Percentiles rank a stretch among this genome's conserved stretches.
phyloP scores from a whole-genome alignment of 1,140 invertebrate species.

The Sipha flava region DNA sequence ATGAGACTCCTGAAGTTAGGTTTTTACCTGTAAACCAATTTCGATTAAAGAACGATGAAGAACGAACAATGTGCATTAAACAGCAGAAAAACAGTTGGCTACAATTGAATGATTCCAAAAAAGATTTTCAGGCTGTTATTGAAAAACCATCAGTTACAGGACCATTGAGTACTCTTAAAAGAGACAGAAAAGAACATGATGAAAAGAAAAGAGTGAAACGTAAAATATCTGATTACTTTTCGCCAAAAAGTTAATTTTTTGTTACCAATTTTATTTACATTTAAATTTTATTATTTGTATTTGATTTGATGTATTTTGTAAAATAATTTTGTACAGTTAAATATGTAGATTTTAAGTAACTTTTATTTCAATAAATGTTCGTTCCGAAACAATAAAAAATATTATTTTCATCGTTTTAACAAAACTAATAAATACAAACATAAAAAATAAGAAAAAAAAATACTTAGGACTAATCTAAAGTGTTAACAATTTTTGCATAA shows the following conservation, averaged over 20 bases:
- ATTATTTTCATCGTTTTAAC: no score
- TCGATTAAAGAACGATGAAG: constrained; percentile 12
- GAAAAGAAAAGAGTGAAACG: constrained; percentile 1
- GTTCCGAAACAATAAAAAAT: background rate
- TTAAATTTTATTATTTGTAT: background rate
- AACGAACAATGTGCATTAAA: constrained; percentile 24
- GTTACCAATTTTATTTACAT: background rate
- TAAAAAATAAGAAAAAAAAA: background rate
- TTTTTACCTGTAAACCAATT: constrained; percentile 23
- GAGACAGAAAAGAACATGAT: background rate
- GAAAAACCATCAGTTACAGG: background rate
- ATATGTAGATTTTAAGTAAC: background rate
- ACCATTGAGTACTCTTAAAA: background rate
- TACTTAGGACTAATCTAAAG: constrained; percentile 8
- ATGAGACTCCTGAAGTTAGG: background rate
- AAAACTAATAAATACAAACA: background rate
- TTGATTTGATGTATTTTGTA: background rate
- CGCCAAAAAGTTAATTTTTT: background rate
- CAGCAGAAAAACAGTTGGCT: constrained; percentile 34
- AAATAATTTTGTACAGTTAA: background rate
- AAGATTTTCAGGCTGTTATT: constrained; percentile 20
- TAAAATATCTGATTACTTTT: constrained; percentile 26
- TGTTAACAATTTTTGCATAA: constrained; percentile 38
- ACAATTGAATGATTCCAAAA: constrained; percentile 32
- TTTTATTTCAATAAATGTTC: background rate